Conservation (phyloP, 2,888 invertebrate species). For the Coelopa pilipes region DNA sequence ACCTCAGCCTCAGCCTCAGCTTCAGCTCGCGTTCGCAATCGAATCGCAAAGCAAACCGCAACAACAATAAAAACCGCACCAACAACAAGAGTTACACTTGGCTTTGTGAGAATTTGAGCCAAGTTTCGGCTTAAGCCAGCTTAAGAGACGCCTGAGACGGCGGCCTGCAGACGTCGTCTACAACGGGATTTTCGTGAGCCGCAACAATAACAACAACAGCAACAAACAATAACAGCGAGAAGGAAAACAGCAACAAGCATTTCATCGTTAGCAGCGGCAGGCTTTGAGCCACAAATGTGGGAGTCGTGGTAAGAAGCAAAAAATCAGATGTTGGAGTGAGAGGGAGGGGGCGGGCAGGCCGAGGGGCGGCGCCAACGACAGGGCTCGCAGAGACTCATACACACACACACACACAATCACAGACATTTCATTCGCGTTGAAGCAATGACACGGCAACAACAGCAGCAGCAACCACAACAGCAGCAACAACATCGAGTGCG, state of each 20-base stretch:
- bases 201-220: slow-evolving; percentile 20
- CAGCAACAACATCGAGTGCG: background rate
- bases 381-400: no score
- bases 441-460: background rate
- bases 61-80: slow-evolving; percentile 13
- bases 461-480: slow-evolving; percentile 13
- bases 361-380: no score
- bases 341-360: no score
- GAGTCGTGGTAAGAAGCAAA: slow-evolving; percentile 25
- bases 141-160: background rate
- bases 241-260: background rate
- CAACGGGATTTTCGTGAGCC: slow-evolving; percentile 2
- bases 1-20: no score
- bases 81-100: slow-evolving; percentile 23
- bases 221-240: background rate
- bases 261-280: background rate
- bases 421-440: no score
- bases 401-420: no score
- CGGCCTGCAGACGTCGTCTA: background rate
- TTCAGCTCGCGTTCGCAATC: no score
- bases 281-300: slow-evolving; percentile 15
- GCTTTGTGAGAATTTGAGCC: slow-evolving; percentile 7
- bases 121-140: no score
- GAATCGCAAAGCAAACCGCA: background rate
- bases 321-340: background rate